A percentile compares a stretch with the other conserved stretches of the same genome.
Conservation (phyloP, 1,140 invertebrate species). For the Globodera ellingtonae region DNA sequence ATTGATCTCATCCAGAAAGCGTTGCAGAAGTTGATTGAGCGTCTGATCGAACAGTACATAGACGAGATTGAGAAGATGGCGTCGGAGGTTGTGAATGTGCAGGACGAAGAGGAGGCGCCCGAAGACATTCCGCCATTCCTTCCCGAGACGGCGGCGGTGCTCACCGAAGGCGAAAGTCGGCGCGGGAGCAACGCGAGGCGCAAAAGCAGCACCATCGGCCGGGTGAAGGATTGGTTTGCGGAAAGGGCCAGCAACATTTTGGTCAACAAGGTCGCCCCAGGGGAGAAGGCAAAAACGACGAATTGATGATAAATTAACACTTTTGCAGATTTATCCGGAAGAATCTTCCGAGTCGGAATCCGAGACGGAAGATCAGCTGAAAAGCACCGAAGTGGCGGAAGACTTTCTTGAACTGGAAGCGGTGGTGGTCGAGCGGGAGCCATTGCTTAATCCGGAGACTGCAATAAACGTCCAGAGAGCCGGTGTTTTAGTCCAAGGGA, state of each 20-base stretch:
- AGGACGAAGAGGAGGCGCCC: constrained; percentile 47
- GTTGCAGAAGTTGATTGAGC: constrained; percentile 53
- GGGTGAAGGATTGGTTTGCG: constrained; percentile 56
- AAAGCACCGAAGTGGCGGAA: background rate
- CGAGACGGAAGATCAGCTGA: constrained; percentile 34
- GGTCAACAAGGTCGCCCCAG: constrained; percentile 10
- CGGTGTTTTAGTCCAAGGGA: constrained; percentile 1
- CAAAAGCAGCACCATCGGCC: constrained; percentile 37
- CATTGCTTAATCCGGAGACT: background rate
- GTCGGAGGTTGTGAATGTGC: constrained; percentile 43
- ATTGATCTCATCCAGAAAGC: constrained; percentile 61
- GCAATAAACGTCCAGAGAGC: constrained; percentile 1
- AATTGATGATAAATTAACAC: background rate
- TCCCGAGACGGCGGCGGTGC: constrained; percentile 54
- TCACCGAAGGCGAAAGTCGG: constrained; percentile 40
- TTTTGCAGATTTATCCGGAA: constrained; percentile 25
- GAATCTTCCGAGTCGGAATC: constrained; percentile 37
- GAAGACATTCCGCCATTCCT: constrained; percentile 59
- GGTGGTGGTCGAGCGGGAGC: constrained; percentile 19
- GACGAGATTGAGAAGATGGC: constrained; percentile 64
- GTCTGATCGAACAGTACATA: constrained; percentile 59
- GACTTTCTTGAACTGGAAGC: background rate
- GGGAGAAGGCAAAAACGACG: background rate
- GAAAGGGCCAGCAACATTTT: constrained; percentile 46
- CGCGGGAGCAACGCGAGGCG: constrained; percentile 1